These are phyloP conservation scores for Mobula birostris DNA, from an alignment of 2,113 vertebrate genomes.

Conservation along the genomic window DNA sequence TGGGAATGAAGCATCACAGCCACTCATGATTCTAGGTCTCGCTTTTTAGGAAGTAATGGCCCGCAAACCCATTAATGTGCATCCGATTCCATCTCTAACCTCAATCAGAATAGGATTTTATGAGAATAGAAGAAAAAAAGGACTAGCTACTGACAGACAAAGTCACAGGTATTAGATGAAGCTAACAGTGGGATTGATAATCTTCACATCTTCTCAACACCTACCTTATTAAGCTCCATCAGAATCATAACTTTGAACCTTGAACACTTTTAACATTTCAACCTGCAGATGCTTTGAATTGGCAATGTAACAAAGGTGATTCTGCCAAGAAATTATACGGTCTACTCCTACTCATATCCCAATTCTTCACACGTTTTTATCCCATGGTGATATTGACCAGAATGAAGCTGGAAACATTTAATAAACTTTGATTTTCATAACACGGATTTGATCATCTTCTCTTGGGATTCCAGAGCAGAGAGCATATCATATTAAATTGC, in stretches of 20 bases:
- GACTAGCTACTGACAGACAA: background rate
- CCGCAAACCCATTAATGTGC: no score
- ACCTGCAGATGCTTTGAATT: no score
- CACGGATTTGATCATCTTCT: background rate
- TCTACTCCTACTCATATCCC: background rate
- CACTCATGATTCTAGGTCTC: no score
- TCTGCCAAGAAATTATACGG: no score
- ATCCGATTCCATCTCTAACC: no score
- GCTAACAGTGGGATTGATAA: background rate
- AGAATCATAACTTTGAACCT: no score
- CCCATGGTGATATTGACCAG: background rate
- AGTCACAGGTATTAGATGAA: background rate
- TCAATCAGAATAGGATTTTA: background rate
- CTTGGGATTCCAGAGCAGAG: background rate
- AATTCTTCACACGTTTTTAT: background rate
- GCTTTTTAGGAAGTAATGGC: no score
- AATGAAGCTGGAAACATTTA: background rate
- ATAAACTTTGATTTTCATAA: background rate
- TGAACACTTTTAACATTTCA: no score
- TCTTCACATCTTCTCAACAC: background rate
- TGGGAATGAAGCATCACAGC: no score
- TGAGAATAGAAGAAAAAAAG: background rate
- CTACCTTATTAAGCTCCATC: no score
- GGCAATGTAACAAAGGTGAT: no score
- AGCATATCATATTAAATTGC: background rate